phyloP scores from a whole-genome alignment of 2,888 invertebrate genomes.

The Strigamia transsilvanica region DNA sequence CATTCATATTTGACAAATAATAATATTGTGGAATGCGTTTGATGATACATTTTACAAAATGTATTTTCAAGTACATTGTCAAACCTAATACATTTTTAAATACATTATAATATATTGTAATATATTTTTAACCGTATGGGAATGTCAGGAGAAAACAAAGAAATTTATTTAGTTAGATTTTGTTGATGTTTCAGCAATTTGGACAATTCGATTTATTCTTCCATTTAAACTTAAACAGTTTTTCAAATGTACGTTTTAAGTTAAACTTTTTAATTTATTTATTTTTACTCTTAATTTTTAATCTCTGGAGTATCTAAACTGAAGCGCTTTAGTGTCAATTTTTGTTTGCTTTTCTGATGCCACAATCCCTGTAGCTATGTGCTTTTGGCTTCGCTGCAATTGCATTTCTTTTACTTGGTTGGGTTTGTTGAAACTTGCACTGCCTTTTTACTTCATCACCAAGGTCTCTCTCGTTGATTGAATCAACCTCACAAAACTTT shows the following conservation, averaged over 20 bases:
- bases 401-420: constrained; percentile 18
- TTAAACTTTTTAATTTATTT: background rate
- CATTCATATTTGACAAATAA: too few relatives aligned
- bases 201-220: too few relatives aligned
- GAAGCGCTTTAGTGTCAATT: constrained; percentile 13
- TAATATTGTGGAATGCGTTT: too few relatives aligned
- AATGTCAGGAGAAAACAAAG: too few relatives aligned
- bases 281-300: background rate
- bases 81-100: too few relatives aligned
- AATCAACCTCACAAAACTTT: constrained; percentile 25
- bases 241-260: background rate
- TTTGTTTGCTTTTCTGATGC: constrained; percentile 26
- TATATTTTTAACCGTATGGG: too few relatives aligned
- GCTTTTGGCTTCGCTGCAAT: constrained; percentile 11
- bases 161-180: too few relatives aligned
- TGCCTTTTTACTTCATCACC: constrained; percentile 21
- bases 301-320: constrained; percentile 21
- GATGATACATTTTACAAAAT: too few relatives aligned
- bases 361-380: constrained; percentile 18
- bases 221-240: background rate
- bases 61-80: too few relatives aligned
- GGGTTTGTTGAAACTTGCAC: constrained; percentile 30
- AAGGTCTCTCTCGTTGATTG: constrained; percentile 7
- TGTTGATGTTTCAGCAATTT: too few relatives aligned
- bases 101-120: too few relatives aligned